Conservation (phyloP, 2,888 invertebrate genomes). For the Agrochola lota region DNA sequence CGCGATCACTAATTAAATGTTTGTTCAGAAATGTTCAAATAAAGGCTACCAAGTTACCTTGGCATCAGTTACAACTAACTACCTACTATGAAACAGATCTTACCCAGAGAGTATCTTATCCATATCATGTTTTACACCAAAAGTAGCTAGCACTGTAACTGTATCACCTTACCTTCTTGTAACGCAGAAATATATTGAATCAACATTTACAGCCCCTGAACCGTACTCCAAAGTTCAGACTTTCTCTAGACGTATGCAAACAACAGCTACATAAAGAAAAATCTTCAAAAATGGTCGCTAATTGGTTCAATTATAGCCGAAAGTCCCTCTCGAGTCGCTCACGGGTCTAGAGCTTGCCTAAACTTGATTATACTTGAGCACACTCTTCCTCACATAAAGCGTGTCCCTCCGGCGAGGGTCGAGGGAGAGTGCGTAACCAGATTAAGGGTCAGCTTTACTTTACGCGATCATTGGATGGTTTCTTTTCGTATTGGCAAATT, state of each 20-base stretch:
- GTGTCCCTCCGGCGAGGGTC: slow-evolving; percentile 49
- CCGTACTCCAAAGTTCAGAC: slow-evolving; percentile 1
- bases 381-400: slow-evolving; percentile 55
- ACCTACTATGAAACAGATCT: not conserved
- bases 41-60: too few relatives aligned
- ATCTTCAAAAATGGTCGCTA: slow-evolving; percentile 49
- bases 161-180: not conserved
- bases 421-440: slow-evolving; percentile 55
- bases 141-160: not conserved
- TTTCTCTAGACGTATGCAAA: slow-evolving; percentile 11
- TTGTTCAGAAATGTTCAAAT: not conserved
- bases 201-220: not conserved
- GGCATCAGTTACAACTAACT: not conserved
- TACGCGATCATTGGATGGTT: slow-evolving; percentile 43
- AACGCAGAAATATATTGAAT: not conserved
- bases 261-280: slow-evolving; percentile 5
- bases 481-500: slow-evolving; percentile 34
- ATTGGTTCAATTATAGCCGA: slow-evolving; percentile 56
- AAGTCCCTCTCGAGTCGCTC: slow-evolving; percentile 43
- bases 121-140: not conserved
- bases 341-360: slow-evolving; percentile 39
- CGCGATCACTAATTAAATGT: slow-evolving; percentile 3
- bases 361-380: slow-evolving; percentile 65
- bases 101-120: not conserved
- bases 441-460: slow-evolving; percentile 64